A percentile compares a stretch with the other conserved stretches of the same genome.
Evolutionary conservation across 2,113 vertebrate species (phyloP).

Genomic region (Proteles cristata): DNA sequence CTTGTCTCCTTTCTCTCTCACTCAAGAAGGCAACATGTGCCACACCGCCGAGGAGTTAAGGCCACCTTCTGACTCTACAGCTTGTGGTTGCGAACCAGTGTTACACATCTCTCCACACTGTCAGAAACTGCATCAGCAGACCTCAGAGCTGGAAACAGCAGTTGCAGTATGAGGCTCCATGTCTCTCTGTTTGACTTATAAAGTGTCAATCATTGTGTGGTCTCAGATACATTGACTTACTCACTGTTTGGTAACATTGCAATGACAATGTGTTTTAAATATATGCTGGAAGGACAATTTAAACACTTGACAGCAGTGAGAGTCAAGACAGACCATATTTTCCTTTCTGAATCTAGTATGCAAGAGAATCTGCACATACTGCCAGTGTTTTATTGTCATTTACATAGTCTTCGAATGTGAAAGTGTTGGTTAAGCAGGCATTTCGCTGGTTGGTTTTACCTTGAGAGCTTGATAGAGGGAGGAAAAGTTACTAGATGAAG

Average conservation of each 20-base stretch:
- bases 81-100: constrained; percentile 72
- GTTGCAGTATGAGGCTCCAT: constrained; percentile 67
- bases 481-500: not conserved
- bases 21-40: constrained; percentile 18
- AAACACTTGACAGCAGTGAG: constrained; percentile 83
- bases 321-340: constrained; percentile 83
- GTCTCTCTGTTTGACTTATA: constrained; percentile 80
- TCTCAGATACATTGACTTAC: constrained; percentile 79
- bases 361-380: constrained; percentile 80
- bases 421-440: constrained; percentile 46
- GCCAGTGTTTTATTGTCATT: constrained; percentile 81
- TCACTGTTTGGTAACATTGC: constrained; percentile 83
- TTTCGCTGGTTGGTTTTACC: constrained; percentile 68
- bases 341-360: constrained; percentile 79
- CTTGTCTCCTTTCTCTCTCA: constrained; percentile 9
- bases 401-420: constrained; percentile 73
- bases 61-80: constrained; percentile 75
- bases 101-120: constrained; percentile 71
- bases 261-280: constrained; percentile 85
- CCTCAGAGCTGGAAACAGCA: constrained; percentile 78
- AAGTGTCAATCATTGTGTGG: constrained; percentile 82
- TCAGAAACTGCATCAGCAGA: constrained; percentile 68
- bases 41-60: constrained; percentile 36
- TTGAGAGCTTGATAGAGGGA: constrained; percentile 20
- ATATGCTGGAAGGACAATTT: constrained; percentile 82